Conservation (phyloP, 2,797 vertebrate genomes). For the Alosa sapidissima region DNA sequence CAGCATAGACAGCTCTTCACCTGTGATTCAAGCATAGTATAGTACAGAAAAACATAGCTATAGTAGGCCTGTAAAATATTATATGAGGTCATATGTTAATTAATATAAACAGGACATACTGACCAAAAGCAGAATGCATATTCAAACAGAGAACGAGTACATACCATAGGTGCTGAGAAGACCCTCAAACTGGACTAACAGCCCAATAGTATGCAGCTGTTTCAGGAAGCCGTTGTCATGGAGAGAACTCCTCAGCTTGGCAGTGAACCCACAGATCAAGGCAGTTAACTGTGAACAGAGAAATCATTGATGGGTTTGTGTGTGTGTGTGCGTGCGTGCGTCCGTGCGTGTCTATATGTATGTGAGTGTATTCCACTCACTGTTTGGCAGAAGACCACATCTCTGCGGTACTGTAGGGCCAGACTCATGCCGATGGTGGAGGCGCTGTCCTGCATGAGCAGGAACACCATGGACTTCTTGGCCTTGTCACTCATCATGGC, state of each 20-base stretch:
- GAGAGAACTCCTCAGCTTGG: conserved; percentile 93
- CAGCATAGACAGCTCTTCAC: conserved; percentile 95
- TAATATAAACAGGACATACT: no score
- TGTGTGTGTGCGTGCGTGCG: not conserved
- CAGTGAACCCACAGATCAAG: conserved; percentile 93
- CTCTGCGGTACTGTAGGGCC: conserved; percentile 92
- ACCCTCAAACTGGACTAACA: conserved; percentile 94
- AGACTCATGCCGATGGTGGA: conserved; percentile 92
- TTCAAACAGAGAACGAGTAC: not conserved
- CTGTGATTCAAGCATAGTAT: conserved; percentile 62
- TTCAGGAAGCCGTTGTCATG: conserved; percentile 92
- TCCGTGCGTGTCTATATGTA: not conserved
- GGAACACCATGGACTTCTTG: conserved; percentile 96
- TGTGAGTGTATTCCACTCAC: conserved; percentile 65
- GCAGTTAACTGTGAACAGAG: conserved; percentile 81
- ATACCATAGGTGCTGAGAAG: conserved; percentile 95
- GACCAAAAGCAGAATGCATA: not conserved
- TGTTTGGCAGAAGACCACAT: conserved; percentile 98
- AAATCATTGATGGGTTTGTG: not conserved
- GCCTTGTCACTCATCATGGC: conserved; percentile 98
- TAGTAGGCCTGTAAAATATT: not conserved
- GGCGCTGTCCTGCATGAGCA: conserved; percentile 97
- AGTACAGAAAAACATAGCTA: not conserved
- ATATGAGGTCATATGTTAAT: not conserved
- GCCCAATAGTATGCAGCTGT: conserved; percentile 95